Evolutionary conservation across 2,888 invertebrate genomes (phyloP).

Genomic region (Azorinus chamasolen): DNA sequence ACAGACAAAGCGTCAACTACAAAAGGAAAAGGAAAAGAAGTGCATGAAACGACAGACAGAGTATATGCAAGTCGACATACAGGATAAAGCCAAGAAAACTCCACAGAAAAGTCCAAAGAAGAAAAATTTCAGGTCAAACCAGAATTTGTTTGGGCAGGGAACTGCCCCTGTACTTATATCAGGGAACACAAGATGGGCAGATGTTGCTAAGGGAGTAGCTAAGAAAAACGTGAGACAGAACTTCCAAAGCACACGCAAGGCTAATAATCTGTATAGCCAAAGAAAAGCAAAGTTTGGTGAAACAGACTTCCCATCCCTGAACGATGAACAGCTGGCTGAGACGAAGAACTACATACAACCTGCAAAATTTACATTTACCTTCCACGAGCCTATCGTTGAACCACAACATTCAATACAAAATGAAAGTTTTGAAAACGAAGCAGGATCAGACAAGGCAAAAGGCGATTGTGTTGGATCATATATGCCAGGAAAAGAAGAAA

Average conservation of each 20-base stretch:
- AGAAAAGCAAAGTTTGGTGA: neutral
- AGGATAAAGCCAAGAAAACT: too few species aligned
- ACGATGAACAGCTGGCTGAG: neutral
- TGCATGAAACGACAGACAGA: too few species aligned
- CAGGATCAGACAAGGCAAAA: too few species aligned
- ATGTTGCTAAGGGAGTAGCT: constrained; percentile 55
- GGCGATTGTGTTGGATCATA: too few species aligned
- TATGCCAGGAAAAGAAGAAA: too few species aligned
- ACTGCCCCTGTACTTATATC: neutral
- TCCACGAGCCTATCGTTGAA: constrained; percentile 15
- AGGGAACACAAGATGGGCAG: constrained; percentile 58
- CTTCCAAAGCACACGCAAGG: neutral
- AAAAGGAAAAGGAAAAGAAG: constrained; percentile 30
- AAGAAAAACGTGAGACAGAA: neutral
- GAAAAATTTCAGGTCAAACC: too few species aligned
- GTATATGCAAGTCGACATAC: too few species aligned
- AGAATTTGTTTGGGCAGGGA: neutral
- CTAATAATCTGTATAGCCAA: neutral
- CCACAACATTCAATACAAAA: too few species aligned
- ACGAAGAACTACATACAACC: constrained; percentile 10
- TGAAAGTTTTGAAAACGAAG: too few species aligned
- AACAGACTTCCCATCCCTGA: constrained; percentile 51
- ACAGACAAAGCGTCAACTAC: constrained; percentile 44
- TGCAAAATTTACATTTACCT: constrained; percentile 39
- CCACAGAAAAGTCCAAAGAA: too few species aligned